Conservation (phyloP, 2,113 vertebrate genomes). For the Nothobranchius furzeri region DNA sequence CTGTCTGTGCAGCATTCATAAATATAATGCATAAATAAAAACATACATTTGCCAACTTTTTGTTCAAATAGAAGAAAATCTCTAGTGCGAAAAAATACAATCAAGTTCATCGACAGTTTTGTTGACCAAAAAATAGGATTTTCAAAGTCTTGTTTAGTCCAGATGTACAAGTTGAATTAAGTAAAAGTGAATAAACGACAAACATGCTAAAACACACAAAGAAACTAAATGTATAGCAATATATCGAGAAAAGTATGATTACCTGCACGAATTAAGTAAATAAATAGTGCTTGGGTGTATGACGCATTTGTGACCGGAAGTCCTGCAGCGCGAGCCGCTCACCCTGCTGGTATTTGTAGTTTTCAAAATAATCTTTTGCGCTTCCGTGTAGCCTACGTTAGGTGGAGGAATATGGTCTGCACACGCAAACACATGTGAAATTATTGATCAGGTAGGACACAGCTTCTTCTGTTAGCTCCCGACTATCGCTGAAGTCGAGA, state of each 20-base stretch:
- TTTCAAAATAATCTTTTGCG: not conserved
- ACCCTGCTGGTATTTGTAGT: slow-evolving; percentile 70
- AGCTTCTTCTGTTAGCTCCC: slow-evolving; percentile 8
- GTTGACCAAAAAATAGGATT: not conserved
- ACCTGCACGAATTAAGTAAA: too few species aligned
- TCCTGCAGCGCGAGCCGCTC: slow-evolving; percentile 44
- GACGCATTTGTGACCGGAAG: slow-evolving; percentile 8
- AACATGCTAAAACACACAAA: not conserved
- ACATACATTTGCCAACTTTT: too few species aligned
- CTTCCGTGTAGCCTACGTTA: slow-evolving; percentile 65
- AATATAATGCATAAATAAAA: too few species aligned
- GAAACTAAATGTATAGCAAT: not conserved
- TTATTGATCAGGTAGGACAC: slow-evolving; percentile 77
- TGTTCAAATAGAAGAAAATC: too few species aligned
- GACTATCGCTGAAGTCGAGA: not conserved
- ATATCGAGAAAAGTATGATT: too few species aligned
- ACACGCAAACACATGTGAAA: slow-evolving; percentile 80
- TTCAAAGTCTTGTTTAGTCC: not conserved
- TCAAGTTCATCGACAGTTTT: too few species aligned
- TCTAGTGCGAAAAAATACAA: too few species aligned
- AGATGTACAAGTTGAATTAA: not conserved
- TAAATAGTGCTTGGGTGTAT: not conserved
- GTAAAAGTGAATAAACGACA: not conserved
- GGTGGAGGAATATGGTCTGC: slow-evolving; percentile 71
- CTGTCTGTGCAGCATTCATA: too few species aligned